phyloP scores from a whole-genome alignment of 1,140 invertebrate species.

The Drosophila lini region DNA sequence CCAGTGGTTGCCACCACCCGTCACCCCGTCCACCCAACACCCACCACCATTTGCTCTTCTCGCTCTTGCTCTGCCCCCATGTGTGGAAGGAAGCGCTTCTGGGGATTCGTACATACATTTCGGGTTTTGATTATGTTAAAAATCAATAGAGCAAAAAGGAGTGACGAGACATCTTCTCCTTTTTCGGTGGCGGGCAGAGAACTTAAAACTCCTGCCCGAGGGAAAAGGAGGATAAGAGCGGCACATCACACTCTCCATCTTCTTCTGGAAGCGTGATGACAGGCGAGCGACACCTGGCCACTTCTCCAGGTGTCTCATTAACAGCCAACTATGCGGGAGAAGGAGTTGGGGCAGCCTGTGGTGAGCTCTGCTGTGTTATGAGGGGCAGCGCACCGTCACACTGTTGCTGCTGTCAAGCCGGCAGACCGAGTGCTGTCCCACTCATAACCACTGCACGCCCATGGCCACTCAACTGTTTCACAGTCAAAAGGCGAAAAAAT shows the following conservation, averaged over 20 bases:
- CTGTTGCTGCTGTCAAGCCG: constrained; percentile 61
- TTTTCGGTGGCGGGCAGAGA: constrained; percentile 18
- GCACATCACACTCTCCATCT: constrained; percentile 43
- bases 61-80: constrained; percentile 47
- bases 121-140: constrained; percentile 84
- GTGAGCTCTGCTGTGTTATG: constrained; percentile 1
- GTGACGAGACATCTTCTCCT: constrained; percentile 55
- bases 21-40: constrained; percentile 5
- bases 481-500: constrained; percentile 37
- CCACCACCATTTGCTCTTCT: constrained; percentile 11
- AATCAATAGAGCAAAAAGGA: constrained; percentile 84
- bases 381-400: constrained; percentile 3
- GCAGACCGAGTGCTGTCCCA: constrained; percentile 14
- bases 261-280: constrained; percentile 58
- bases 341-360: not conserved
- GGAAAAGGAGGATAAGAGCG: constrained; percentile 1
- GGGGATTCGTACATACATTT: constrained; percentile 70
- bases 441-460: constrained; percentile 24
- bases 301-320: constrained; percentile 63
- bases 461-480: constrained; percentile 72
- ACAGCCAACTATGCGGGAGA: constrained; percentile 40
- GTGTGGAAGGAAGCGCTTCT: constrained; percentile 63
- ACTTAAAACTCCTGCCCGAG: constrained; percentile 38
- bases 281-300: constrained; percentile 55
- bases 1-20: constrained; percentile 55